These are phyloP conservation scores for Drosophila suboccidentalis DNA, from an alignment of 2,888 invertebrate species.

Conservation along the genomic window DNA sequence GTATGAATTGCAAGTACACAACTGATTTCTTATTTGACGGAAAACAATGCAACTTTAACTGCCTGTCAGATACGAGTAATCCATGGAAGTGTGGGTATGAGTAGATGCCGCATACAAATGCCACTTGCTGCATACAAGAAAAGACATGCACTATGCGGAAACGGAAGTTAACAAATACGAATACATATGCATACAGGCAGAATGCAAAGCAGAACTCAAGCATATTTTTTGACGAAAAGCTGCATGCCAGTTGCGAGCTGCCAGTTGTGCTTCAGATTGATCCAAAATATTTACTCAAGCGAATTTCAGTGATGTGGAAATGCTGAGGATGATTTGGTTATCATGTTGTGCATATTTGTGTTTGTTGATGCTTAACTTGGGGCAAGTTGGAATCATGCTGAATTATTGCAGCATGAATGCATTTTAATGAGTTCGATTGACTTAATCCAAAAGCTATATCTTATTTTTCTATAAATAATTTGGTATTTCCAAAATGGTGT, in stretches of 20 bases:
- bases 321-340: slow-evolving; percentile 19
- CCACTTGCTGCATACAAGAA: slow-evolving; percentile 25
- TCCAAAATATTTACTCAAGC: slow-evolving; percentile 24
- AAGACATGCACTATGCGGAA: slow-evolving; percentile 14
- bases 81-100: slow-evolving; percentile 1
- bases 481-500: too few species aligned
- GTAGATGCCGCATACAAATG: slow-evolving; percentile 30
- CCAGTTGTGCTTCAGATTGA: slow-evolving; percentile 22
- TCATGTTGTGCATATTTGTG: slow-evolving; percentile 17
- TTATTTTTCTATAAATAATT: neutral
- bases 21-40: neutral
- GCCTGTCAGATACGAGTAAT: slow-evolving; percentile 10
- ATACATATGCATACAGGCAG: slow-evolving; percentile 8
- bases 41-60: slow-evolving; percentile 19
- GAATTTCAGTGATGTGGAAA: slow-evolving; percentile 8
- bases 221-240: slow-evolving; percentile 17
- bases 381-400: neutral
- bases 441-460: neutral
- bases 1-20: neutral
- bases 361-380: slow-evolving; percentile 9
- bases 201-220: slow-evolving; percentile 3
- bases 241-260: slow-evolving; percentile 21
- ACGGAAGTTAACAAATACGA: slow-evolving; percentile 25
- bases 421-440: slow-evolving; percentile 14
- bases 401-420: slow-evolving; percentile 20